phyloP scores from a whole-genome alignment of 1,140 invertebrate genomes.

The Drosophila pandora region DNA sequence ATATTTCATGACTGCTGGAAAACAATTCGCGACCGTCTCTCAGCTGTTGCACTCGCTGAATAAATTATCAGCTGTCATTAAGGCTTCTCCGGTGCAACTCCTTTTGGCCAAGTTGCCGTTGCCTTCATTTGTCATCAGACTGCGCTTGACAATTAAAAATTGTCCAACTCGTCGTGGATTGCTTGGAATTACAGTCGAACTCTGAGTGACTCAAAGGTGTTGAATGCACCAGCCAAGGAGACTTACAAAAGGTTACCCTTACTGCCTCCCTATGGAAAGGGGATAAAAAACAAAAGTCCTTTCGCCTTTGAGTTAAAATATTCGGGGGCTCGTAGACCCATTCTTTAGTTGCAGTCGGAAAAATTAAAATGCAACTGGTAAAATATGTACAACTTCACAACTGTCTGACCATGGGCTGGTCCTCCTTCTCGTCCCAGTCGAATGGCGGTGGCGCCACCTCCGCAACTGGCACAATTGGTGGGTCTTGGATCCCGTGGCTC shows the following conservation, averaged over 20 bases:
- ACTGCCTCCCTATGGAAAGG: not conserved
- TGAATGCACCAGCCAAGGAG: constrained; percentile 28
- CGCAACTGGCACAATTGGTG: not conserved
- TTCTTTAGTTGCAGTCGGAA: not conserved
- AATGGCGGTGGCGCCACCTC: constrained; percentile 11
- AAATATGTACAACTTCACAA: not conserved
- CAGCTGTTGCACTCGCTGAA: constrained; percentile 76
- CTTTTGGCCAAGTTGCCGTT: constrained; percentile 8
- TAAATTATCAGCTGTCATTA: constrained; percentile 80
- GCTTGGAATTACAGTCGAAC: constrained; percentile 6
- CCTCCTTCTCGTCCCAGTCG: not conserved
- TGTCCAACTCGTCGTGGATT: constrained; percentile 45
- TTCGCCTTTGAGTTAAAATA: not conserved
- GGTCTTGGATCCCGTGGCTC: not conserved
- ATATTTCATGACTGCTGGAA: constrained; percentile 64
- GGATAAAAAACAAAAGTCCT: not conserved
- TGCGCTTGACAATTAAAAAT: constrained; percentile 80
- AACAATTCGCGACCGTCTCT: constrained; percentile 70
- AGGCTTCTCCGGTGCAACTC: constrained; percentile 49
- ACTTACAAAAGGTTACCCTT: no score
- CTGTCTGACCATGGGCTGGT: not conserved
- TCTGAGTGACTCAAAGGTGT: constrained; percentile 12
- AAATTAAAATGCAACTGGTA: not conserved
- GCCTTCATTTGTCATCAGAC: constrained; percentile 73
- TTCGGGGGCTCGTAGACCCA: not conserved